Evolutionary conservation across 1,140 invertebrate genomes (phyloP).

Genomic region (Drosophila ambigua): DNA sequence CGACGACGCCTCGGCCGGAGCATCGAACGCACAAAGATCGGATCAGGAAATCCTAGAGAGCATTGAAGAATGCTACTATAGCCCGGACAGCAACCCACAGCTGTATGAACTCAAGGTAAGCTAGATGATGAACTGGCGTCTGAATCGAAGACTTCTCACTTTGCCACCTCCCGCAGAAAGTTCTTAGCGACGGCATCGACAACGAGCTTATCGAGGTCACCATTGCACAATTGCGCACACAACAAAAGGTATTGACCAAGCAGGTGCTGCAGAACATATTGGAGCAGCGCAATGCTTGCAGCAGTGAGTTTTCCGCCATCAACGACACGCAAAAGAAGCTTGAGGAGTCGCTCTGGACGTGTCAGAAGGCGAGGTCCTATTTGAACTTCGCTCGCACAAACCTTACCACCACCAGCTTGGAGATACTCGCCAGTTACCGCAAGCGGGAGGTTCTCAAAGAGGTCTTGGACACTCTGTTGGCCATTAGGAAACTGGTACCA

Average conservation of each 20-base stretch:
- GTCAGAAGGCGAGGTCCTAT: constrained; percentile 88
- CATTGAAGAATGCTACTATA: constrained; percentile 89
- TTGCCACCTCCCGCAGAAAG: constrained; percentile 84
- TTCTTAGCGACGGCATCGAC: constrained; percentile 86
- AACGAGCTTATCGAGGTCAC: constrained; percentile 88
- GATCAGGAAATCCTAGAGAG: constrained; percentile 90
- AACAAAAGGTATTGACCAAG: constrained; percentile 94
- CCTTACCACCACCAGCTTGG: constrained; percentile 93
- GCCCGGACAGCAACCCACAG: constrained; percentile 86
- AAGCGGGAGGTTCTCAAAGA: constrained; percentile 92
- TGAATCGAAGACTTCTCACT: background rate
- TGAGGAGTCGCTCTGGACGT: constrained; percentile 88
- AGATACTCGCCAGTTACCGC: constrained; percentile 93
- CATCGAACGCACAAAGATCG: constrained; percentile 84
- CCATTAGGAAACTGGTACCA: constrained; percentile 90
- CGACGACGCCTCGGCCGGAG: constrained; percentile 11
- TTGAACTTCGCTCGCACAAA: constrained; percentile 90
- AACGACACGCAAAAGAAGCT: constrained; percentile 89
- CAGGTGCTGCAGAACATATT: constrained; percentile 95
- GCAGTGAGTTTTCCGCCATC: constrained; percentile 92
- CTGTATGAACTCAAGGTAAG: constrained; percentile 88
- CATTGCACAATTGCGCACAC: constrained; percentile 88
- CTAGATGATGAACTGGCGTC: constrained; percentile 1
- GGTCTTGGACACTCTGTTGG: constrained; percentile 91
- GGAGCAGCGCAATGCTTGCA: constrained; percentile 93